phyloP scores from a whole-genome alignment of 1,140 invertebrate species.

The Theocolax elegans region DNA sequence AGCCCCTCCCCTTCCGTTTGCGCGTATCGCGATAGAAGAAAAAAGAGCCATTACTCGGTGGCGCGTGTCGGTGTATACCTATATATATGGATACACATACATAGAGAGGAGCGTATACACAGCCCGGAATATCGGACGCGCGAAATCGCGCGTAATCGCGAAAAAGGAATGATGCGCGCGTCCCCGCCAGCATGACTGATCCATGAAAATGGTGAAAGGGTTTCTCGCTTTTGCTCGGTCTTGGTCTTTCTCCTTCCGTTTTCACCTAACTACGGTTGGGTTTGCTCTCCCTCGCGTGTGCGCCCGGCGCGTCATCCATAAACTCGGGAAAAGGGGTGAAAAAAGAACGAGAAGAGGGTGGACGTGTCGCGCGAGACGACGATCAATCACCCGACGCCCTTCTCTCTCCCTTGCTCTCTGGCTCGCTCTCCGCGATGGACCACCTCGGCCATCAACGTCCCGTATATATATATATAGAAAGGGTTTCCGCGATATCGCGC shows the following conservation, averaged over 20 bases:
- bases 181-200: constrained; percentile 51
- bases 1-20: no score
- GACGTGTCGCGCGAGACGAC: constrained; percentile 52
- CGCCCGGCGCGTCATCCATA: no score
- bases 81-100: no score
- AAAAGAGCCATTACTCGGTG: no score
- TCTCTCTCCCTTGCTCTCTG: no score
- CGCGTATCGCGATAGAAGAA: no score
- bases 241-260: no score
- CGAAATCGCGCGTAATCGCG: neutral
- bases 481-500: constrained; percentile 1
- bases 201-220: constrained; percentile 63
- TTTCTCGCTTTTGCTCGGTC: no score
- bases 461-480: neutral
- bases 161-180: neutral
- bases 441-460: neutral
- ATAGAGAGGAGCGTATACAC: no score
- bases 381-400: constrained; percentile 61
- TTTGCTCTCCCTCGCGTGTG: neutral
- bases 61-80: no score
- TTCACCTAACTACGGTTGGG: no score
- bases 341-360: neutral
- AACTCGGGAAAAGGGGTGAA: constrained; percentile 7
- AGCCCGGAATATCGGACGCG: no score
- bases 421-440: neutral